Conservation (phyloP, 2,797 vertebrate species). For the Sebastes variabilis region DNA sequence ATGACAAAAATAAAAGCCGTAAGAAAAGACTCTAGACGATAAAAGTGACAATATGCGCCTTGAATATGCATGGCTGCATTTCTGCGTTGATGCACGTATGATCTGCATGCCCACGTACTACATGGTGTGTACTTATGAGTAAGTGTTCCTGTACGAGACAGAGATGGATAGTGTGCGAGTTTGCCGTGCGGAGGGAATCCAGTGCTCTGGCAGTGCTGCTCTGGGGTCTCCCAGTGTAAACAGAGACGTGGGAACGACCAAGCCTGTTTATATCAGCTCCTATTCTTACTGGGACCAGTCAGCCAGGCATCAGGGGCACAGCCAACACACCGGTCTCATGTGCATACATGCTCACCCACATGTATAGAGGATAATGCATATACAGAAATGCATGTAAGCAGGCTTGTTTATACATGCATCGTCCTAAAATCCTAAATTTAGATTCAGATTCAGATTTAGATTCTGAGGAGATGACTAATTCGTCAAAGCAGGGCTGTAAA, state of each 20-base stretch:
- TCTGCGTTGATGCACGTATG: background rate
- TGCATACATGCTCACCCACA: constrained; percentile 7
- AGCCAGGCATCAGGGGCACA: constrained; percentile 64
- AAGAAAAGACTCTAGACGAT: background rate
- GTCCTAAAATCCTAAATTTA: background rate
- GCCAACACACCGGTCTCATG: constrained; percentile 18
- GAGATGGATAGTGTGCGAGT: constrained; percentile 73
- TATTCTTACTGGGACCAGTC: constrained; percentile 77
- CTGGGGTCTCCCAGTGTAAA: constrained; percentile 81
- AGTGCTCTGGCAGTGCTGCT: constrained; percentile 72
- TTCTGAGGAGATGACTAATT: background rate
- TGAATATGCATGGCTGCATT: background rate
- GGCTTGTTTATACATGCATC: background rate
- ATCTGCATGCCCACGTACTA: background rate
- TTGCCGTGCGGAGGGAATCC: constrained; percentile 67
- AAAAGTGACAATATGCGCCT: background rate
- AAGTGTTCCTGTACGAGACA: constrained; percentile 46
- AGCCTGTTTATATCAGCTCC: constrained; percentile 82
- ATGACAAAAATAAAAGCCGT: background rate
- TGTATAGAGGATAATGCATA: background rate
- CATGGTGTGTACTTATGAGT: constrained; percentile 8
- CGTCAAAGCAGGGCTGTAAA: background rate
- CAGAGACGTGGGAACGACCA: constrained; percentile 85
- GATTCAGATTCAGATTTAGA: background rate
- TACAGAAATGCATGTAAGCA: background rate